Evolutionary conservation across 2,888 invertebrate genomes (phyloP).

Genomic region (Andricus quercusramuli): DNA sequence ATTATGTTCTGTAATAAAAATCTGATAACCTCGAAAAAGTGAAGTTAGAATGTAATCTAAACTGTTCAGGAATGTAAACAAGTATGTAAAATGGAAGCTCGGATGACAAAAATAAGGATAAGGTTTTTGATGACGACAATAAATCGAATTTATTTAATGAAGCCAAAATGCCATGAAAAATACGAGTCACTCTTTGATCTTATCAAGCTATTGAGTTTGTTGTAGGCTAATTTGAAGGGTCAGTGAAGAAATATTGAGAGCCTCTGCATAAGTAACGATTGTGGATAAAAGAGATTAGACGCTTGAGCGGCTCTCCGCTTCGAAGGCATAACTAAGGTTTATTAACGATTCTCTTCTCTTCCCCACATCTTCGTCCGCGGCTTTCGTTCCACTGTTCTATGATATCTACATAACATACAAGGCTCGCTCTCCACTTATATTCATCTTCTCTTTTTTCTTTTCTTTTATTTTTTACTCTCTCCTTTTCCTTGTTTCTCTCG

Average conservation of each 20-base stretch:
- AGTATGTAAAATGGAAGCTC: too few species aligned
- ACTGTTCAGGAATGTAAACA: too few species aligned
- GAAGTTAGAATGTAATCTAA: too few species aligned
- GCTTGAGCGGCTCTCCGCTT: slow-evolving; percentile 65
- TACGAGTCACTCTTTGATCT: slow-evolving; percentile 5
- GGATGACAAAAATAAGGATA: background rate
- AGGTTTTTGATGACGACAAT: background rate
- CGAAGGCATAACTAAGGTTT: slow-evolving; percentile 68
- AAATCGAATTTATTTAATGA: background rate
- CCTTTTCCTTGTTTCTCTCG: slow-evolving; percentile 48
- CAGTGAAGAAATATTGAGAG: slow-evolving; percentile 56
- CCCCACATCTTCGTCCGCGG: slow-evolving; percentile 45
- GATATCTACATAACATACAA: slow-evolving; percentile 38
- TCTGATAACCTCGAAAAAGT: background rate
- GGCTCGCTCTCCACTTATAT: slow-evolving; percentile 5
- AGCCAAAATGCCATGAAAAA: background rate
- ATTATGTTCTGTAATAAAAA: background rate
- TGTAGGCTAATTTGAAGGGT: slow-evolving; percentile 3
- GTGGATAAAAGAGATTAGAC: slow-evolving; percentile 73
- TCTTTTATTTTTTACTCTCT: slow-evolving; percentile 31
- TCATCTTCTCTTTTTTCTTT: slow-evolving; percentile 11
- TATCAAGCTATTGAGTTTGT: slow-evolving; percentile 6
- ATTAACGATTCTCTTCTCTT: slow-evolving; percentile 65
- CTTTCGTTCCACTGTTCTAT: slow-evolving; percentile 26
- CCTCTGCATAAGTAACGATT: slow-evolving; percentile 68